Percentiles rank a stretch among this genome's conserved stretches.
Conservation (phyloP, 2,797 vertebrate genomes). For the Melopsittacus undulatus region DNA sequence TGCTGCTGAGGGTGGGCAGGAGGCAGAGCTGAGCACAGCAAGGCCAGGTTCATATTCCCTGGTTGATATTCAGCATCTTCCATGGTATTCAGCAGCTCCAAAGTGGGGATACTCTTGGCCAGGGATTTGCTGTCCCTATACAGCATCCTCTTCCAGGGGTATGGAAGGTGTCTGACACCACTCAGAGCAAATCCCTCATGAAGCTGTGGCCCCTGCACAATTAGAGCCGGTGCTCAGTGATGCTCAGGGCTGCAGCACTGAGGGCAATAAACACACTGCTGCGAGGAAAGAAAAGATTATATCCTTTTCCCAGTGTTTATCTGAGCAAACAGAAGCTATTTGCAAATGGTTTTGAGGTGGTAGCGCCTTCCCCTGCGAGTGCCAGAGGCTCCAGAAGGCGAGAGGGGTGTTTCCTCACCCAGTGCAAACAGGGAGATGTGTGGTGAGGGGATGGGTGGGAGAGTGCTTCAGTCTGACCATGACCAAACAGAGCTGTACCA, state of each 20-base stretch:
- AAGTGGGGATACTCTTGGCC: background rate
- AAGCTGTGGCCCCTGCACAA: background rate
- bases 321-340: slow-evolving; percentile 15
- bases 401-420: background rate
- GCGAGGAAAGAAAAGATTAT: background rate
- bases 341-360: background rate
- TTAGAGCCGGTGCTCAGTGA: background rate
- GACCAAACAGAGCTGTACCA: background rate
- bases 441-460: background rate
- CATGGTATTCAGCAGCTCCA: background rate
- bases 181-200: fast-evolving
- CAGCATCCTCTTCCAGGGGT: background rate
- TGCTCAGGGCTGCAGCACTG: background rate
- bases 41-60: background rate
- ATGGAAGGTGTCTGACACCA: background rate
- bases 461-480: background rate
- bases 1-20: fast-evolving
- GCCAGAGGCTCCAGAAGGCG: background rate
- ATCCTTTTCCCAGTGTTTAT: background rate
- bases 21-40: fast-evolving
- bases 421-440: background rate
- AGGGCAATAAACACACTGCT: background rate
- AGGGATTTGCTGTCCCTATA: background rate
- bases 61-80: background rate
- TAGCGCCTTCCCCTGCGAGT: background rate